phyloP scores from a whole-genome alignment of 2,797 vertebrate genomes.

The Saguinus oedipus region DNA sequence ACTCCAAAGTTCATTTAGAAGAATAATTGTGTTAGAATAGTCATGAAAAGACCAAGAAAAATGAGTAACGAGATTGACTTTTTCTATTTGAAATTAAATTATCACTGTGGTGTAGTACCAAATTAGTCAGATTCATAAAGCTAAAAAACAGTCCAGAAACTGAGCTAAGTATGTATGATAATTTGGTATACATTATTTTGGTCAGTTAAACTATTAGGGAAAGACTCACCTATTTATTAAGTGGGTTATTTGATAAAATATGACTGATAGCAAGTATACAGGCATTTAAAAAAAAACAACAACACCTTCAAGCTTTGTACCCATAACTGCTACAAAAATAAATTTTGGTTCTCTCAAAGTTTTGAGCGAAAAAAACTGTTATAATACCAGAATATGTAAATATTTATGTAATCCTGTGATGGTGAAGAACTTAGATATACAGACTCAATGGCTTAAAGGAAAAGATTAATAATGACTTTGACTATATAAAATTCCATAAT shows the following conservation, averaged over 20 bases:
- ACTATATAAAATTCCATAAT: conserved; percentile 1
- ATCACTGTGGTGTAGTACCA: conserved; percentile 62
- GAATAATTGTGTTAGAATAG: conserved; percentile 76
- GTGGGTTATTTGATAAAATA: conserved; percentile 42
- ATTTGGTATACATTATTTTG: conserved; percentile 58
- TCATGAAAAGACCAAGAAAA: conserved; percentile 72
- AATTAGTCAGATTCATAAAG: conserved; percentile 63
- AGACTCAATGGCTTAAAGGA: neutral
- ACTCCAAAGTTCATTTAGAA: conserved; percentile 79
- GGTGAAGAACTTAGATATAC: neutral
- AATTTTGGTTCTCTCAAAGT: conserved; percentile 39
- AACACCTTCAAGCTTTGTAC: neutral
- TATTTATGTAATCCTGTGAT: conserved; percentile 14
- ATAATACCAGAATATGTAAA: conserved; percentile 20
- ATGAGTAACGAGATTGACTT: conserved; percentile 73
- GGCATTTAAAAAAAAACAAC: neutral
- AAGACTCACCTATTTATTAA: conserved; percentile 63
- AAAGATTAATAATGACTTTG: conserved; percentile 56
- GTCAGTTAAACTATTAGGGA: conserved; percentile 43
- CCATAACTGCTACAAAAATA: conserved; percentile 12
- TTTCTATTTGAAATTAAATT: conserved; percentile 68
- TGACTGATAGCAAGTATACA: neutral
- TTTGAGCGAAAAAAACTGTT: conserved; percentile 47
- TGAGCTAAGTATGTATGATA: conserved; percentile 39
- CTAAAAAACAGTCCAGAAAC: conserved; percentile 60